Evolutionary conservation across 2,888 invertebrate genomes (phyloP).

Genomic region (Abrostola triplasia): DNA sequence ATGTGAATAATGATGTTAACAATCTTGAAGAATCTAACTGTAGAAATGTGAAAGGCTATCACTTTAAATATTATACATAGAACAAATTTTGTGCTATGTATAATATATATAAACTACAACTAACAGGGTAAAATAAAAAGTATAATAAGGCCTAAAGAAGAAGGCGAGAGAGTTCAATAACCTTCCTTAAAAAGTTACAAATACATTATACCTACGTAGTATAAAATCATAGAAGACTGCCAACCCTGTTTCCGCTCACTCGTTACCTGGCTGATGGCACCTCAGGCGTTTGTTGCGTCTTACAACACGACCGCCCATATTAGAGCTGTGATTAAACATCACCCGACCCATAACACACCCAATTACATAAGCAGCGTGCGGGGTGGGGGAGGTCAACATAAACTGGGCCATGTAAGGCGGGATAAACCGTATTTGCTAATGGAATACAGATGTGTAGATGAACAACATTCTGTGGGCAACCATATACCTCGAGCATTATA

Average conservation of each 20-base stretch:
- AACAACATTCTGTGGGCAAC: conserved; percentile 78
- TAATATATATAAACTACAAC: too few relatives aligned
- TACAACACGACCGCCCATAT: conserved; percentile 72
- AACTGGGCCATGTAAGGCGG: conserved; percentile 69
- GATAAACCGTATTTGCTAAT: conserved; percentile 85
- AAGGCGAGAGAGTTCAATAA: too few relatives aligned
- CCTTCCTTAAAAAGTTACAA: too few relatives aligned
- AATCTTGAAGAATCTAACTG: too few relatives aligned
- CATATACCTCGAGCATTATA: conserved; percentile 59
- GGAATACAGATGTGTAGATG: conserved; percentile 84
- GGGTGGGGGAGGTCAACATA: conserved; percentile 60
- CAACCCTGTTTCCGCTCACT: conserved; percentile 69
- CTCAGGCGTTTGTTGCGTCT: conserved; percentile 85
- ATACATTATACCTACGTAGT: too few relatives aligned
- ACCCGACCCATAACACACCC: conserved; percentile 67
- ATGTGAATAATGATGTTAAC: too few relatives aligned
- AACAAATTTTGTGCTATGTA: too few relatives aligned
- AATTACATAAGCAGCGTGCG: conserved; percentile 62
- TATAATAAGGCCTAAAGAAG: too few relatives aligned
- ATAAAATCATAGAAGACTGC: background rate
- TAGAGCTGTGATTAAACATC: conserved; percentile 78
- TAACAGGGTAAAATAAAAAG: too few relatives aligned
- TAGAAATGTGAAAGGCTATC: too few relatives aligned
- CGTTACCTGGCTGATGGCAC: conserved; percentile 81
- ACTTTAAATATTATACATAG: too few relatives aligned